Conservation (phyloP, 2,113 vertebrate genomes). For the Struthidea cinerea region DNA sequence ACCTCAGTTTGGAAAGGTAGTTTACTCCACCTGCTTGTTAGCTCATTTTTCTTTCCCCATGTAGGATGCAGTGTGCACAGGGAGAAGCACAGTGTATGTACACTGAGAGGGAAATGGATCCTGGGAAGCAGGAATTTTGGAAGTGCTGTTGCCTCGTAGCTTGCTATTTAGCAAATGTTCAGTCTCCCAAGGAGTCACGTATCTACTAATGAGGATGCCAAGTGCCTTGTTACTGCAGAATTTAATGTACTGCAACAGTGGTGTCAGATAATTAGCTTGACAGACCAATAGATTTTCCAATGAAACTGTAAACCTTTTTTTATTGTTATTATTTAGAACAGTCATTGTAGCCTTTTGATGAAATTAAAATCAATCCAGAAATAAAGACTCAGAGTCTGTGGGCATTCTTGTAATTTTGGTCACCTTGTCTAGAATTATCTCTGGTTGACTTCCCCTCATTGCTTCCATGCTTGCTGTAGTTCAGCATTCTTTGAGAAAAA, state of each 20-base stretch:
- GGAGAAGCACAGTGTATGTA: rapidly evolving
- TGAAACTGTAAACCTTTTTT: background rate
- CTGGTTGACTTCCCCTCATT: background rate
- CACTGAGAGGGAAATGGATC: background rate
- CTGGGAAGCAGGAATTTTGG: background rate
- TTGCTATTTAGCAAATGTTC: background rate
- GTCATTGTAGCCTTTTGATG: background rate
- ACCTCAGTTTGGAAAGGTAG: background rate
- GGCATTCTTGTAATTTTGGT: slow-evolving; percentile 9
- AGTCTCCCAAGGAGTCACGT: background rate
- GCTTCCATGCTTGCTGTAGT: background rate
- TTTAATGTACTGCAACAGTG: slow-evolving; percentile 41
- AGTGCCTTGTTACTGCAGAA: slow-evolving; percentile 49
- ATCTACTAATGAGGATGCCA: slow-evolving; percentile 3
- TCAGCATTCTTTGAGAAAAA: background rate
- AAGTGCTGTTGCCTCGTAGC: background rate
- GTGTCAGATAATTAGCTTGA: slow-evolving; percentile 53
- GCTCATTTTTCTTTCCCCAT: background rate
- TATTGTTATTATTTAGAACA: slow-evolving; percentile 21
- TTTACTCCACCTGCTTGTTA: background rate
- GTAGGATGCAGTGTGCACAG: background rate
- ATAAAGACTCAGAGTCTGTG: background rate
- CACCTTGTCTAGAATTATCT: background rate
- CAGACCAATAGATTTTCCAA: slow-evolving; percentile 45
- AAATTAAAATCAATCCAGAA: slow-evolving; percentile 16